Conservation (phyloP, 2,113 vertebrate species). For the Sus scrofa region DNA sequence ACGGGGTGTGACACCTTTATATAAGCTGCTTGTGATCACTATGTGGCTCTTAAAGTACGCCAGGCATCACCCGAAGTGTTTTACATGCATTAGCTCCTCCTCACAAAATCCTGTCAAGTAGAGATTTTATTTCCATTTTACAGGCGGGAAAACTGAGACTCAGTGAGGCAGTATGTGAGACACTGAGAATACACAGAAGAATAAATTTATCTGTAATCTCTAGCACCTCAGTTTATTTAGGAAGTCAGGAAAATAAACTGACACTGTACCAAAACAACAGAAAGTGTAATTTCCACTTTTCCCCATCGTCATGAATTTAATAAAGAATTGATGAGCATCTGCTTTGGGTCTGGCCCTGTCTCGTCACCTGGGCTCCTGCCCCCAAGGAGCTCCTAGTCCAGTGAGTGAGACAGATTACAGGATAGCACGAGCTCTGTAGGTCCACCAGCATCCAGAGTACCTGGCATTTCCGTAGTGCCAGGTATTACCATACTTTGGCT, state of each 20-base stretch:
- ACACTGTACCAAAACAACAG: neutral
- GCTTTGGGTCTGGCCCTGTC: neutral
- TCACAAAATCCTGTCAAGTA: neutral
- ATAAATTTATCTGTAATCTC: neutral
- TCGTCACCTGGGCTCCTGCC: neutral
- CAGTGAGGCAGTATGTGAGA: neutral
- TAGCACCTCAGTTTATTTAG: neutral
- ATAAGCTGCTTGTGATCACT: neutral
- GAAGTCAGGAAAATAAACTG: neutral
- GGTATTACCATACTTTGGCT: neutral
- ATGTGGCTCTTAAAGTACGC: neutral
- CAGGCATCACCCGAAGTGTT: neutral
- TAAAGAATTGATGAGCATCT: too few relatives aligned
- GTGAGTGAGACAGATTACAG: neutral
- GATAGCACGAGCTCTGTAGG: accelerated
- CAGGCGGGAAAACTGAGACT: neutral
- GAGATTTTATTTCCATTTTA: neutral
- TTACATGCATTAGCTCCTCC: neutral
- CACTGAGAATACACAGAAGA: neutral
- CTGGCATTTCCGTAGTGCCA: neutral
- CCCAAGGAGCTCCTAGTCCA: neutral
- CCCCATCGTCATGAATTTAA: neutral
- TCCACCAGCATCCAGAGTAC: accelerated
- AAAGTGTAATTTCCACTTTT: neutral
- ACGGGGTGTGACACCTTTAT: accelerated